These are phyloP conservation scores for Brachionichthys hirsutus DNA, from an alignment of 2,113 vertebrate species.

Conservation along the genomic window DNA sequence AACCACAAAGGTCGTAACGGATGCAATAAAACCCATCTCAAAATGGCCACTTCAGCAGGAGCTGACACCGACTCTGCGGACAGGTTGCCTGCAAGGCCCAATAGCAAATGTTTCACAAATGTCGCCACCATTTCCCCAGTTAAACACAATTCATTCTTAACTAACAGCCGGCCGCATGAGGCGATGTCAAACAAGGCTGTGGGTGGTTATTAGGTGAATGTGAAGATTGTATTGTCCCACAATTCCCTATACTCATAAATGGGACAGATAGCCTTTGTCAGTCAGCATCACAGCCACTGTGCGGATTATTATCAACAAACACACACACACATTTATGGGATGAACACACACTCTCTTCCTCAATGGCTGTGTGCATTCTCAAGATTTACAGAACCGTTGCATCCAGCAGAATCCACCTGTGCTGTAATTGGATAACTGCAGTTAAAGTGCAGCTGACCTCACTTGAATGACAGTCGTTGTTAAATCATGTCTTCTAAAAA, in stretches of 20 bases:
- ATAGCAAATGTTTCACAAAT: constrained; percentile 20
- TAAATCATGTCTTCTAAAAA: constrained; percentile 8
- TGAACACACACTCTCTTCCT: background rate
- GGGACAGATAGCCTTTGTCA: constrained; percentile 43
- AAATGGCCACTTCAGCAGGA: constrained; percentile 28
- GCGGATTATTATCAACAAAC: constrained; percentile 34
- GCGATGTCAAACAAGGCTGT: constrained; percentile 39
- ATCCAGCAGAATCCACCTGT: constrained; percentile 15
- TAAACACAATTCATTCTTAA: constrained; percentile 42
- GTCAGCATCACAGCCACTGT: constrained; percentile 27
- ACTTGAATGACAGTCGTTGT: constrained; percentile 6
- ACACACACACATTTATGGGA: background rate
- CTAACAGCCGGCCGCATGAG: constrained; percentile 19
- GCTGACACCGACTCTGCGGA: constrained; percentile 25
- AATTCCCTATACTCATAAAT: constrained; percentile 33
- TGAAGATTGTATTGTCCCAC: constrained; percentile 33
- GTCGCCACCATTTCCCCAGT: constrained; percentile 8
- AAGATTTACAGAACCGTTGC: constrained; percentile 24
- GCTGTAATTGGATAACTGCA: constrained; percentile 38
- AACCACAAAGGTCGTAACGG: background rate
- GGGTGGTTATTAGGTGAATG: constrained; percentile 32
- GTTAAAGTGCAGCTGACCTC: constrained; percentile 35
- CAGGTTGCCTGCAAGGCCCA: constrained; percentile 15
- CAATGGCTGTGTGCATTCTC: constrained; percentile 1
- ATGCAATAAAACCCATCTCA: constrained; percentile 20